These are phyloP conservation scores for Dascillus cervinus DNA, from an alignment of 2,888 invertebrate species.

Conservation along the genomic window DNA sequence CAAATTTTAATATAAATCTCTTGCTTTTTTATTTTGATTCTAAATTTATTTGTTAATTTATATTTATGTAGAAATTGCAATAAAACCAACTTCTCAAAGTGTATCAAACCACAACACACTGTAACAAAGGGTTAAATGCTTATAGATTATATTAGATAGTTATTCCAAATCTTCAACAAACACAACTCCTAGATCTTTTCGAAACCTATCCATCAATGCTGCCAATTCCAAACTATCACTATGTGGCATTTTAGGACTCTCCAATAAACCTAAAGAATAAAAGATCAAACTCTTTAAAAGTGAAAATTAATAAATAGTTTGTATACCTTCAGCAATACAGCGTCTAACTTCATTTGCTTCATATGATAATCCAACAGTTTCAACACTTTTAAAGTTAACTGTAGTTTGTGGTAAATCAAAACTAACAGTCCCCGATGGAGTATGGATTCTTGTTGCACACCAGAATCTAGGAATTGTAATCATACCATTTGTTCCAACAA, in stretches of 20 bases:
- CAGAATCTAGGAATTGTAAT: constrained; percentile 59
- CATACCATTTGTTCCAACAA: constrained; percentile 61
- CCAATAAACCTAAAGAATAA: constrained; percentile 49
- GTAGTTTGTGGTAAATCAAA: constrained; percentile 58
- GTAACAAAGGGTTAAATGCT: too few species aligned
- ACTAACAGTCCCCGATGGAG: constrained; percentile 54
- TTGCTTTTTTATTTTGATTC: too few species aligned
- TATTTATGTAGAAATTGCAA: too few species aligned
- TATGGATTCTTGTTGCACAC: constrained; percentile 60
- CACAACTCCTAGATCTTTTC: constrained; percentile 38
- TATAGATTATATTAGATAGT: too few species aligned
- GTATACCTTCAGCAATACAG: constrained; percentile 57
- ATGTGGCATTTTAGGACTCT: constrained; percentile 61
- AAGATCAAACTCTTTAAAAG: not conserved
- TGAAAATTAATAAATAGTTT: not conserved
- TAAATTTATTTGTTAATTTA: too few species aligned
- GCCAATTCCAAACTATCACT: constrained; percentile 63
- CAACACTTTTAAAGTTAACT: constrained; percentile 34
- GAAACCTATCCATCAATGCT: constrained; percentile 62
- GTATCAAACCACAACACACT: too few species aligned
- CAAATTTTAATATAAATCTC: too few species aligned
- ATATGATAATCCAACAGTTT: constrained; percentile 63
- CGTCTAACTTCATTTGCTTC: constrained; percentile 69
- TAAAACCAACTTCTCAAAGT: too few species aligned
- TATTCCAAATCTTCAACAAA: constrained; percentile 12